Evolutionary conservation across 2,113 vertebrate genomes (phyloP), one percentile per base, ranked within the genome.

Genomic region (Coreoperca whiteheadi): DNA sequence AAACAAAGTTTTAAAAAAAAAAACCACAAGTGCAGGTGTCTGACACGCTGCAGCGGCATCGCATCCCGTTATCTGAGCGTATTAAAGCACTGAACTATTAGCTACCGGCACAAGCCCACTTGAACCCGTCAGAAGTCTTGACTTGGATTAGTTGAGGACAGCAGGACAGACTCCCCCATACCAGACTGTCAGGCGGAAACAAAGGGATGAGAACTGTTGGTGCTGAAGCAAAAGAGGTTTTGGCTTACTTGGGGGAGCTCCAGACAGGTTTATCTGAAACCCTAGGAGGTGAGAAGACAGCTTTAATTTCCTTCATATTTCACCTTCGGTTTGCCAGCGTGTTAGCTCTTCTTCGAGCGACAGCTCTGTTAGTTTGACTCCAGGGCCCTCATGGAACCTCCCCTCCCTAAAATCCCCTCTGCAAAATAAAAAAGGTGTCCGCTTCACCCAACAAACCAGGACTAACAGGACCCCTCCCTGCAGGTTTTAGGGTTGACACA

Each of bases 251-350:
- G 94, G 94, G 84, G 92, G 92, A 81, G 92, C 91, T 95, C 94
- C 95, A 91, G 94, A 94, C 87, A 96, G 94, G 94, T 95, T 96
- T 94, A 96, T 94, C 93, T 95, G 95, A 95, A 96, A 95, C 80
- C 95, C 95, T 95, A 89, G 87, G 87, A 92, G 92, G 91, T 77
- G 90, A 94, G 88, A 94, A 95, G 88, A 95, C 89, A 95, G 87
- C 88, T 61, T 89, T 90, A 88, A 89, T 72, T 91, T 86, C 87
- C 77, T 74, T 91, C 82, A 88, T 68, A 78, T 65, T 79, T 80
- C 71, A 86, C 77, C 66, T 69, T 78, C 48, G 64, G n/a, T 46
- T 63, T 74, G 32, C 37, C 74, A 77, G 63, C 64, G 71, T 74
- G 63, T 79, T 53, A 54, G 6, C 14, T 53, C 53, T 21, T 73